Percentiles rank a stretch among this genome's conserved stretches.
phyloP scores from a whole-genome alignment of 2,113 vertebrate species.

The Leiothrix lutea region DNA sequence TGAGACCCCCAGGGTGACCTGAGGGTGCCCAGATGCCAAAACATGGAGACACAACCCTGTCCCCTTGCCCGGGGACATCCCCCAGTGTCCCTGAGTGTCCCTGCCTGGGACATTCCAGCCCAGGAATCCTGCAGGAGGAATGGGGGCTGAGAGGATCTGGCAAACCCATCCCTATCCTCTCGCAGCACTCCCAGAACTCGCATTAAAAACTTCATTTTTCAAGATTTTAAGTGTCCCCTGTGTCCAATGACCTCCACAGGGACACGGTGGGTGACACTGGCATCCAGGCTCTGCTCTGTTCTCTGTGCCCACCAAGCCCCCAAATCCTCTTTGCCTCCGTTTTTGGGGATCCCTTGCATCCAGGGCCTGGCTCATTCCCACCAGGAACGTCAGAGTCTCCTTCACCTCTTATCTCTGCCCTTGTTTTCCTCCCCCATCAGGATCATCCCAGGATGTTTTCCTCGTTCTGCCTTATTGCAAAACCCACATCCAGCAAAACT shows the following conservation, averaged over 20 bases:
- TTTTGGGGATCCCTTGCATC: background rate
- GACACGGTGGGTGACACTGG: fast-evolving
- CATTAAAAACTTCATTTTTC: fast-evolving
- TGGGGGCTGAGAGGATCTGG: fast-evolving
- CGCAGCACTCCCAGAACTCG: fast-evolving
- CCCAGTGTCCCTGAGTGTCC: background rate
- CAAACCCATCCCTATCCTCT: background rate
- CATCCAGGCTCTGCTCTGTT: background rate
- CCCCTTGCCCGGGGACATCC: background rate
- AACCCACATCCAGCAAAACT: background rate
- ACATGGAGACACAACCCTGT: fast-evolving
- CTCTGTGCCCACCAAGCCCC: background rate
- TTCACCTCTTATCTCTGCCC: fast-evolving
- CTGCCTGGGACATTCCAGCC: background rate
- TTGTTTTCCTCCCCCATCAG: fast-evolving
- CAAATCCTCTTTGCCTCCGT: background rate
- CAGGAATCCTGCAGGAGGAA: background rate
- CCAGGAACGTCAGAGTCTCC: background rate
- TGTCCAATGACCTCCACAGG: fast-evolving
- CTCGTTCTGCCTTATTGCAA: background rate
- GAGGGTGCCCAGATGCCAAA: fast-evolving
- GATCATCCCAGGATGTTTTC: background rate
- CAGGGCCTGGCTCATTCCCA: fast-evolving
- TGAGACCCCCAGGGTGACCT: fast-evolving
- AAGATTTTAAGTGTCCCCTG: background rate